A percentile compares a stretch with the other conserved stretches of the same genome.
These are phyloP conservation scores for Volucella zonaria DNA, from an alignment of 2,888 invertebrate species.

Conservation along the genomic window DNA sequence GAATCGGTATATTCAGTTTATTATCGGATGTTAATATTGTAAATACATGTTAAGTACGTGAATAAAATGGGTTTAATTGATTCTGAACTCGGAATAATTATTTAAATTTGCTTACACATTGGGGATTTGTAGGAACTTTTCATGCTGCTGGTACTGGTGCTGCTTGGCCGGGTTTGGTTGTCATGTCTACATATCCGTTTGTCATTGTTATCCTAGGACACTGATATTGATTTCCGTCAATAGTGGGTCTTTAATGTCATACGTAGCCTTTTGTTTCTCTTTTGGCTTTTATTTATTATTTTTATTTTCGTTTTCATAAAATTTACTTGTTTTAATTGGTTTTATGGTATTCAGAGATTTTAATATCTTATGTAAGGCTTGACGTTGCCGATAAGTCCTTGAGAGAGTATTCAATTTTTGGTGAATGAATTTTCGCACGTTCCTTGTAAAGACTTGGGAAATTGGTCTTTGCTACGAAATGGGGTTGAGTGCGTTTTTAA, in stretches of 20 bases:
- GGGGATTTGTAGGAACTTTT: slow-evolving; percentile 12
- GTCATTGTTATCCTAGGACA: not conserved
- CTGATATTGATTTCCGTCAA: slow-evolving; percentile 4
- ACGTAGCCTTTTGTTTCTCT: not conserved
- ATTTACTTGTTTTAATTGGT: not conserved
- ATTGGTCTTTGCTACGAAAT: no score
- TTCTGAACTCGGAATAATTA: slow-evolving; percentile 15
- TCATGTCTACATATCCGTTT: slow-evolving; percentile 3
- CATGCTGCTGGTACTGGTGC: not conserved
- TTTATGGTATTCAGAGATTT: no score
- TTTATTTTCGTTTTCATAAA: slow-evolving; percentile 6
- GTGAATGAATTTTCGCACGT: no score
- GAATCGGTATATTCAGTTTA: not conserved
- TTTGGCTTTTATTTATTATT: not conserved
- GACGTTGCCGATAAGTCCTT: no score
- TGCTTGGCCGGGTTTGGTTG: not conserved
- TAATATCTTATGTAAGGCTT: no score
- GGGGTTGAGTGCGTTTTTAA: no score
- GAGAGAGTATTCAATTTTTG: no score
- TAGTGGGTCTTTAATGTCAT: not conserved
- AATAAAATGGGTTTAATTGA: slow-evolving; percentile 34
- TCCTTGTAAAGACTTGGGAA: no score
- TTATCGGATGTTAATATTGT: slow-evolving; percentile 14
- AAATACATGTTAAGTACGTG: slow-evolving; percentile 23
- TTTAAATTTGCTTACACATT: slow-evolving; percentile 15